These are phyloP conservation scores for Microtus obscurus DNA, from an alignment of 2,797 vertebrate species.

Conservation along the genomic window DNA sequence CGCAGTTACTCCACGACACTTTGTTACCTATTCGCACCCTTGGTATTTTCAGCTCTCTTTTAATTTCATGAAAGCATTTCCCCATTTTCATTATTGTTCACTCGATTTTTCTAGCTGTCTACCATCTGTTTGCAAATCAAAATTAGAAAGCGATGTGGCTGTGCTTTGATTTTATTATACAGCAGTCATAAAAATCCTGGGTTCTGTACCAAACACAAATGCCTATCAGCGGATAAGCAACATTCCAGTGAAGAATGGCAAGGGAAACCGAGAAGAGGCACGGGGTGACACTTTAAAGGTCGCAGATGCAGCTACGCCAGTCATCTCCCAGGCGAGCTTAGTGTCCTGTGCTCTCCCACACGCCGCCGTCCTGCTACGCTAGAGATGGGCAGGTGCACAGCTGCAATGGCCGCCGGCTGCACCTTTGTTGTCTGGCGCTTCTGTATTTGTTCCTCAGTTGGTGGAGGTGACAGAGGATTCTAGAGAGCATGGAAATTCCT, in stretches of 20 bases:
- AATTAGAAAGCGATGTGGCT: conserved; percentile 56
- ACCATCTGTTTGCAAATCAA: conserved; percentile 70
- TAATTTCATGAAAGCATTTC: conserved; percentile 82
- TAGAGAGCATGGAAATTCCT: conserved; percentile 21
- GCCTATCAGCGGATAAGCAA: background rate
- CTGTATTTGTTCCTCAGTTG: background rate
- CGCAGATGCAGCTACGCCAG: background rate
- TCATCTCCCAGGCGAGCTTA: background rate
- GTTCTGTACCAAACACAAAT: conserved; percentile 51
- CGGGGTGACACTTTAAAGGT: background rate
- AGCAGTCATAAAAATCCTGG: conserved; percentile 48
- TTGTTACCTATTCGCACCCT: conserved; percentile 83
- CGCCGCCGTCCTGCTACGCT: background rate
- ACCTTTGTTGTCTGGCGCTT: background rate
- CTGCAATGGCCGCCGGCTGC: background rate
- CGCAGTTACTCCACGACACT: conserved; percentile 82
- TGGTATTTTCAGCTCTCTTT: conserved; percentile 83
- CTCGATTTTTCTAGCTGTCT: conserved; percentile 52
- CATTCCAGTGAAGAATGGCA: background rate
- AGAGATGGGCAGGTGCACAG: background rate
- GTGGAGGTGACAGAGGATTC: background rate
- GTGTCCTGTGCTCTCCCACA: background rate
- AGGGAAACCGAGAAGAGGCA: background rate
- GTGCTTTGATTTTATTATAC: conserved; percentile 56
- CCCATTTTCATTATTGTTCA: conserved; percentile 72